phyloP scores from a whole-genome alignment of 2,797 vertebrate genomes.

The Poecile montanus region DNA sequence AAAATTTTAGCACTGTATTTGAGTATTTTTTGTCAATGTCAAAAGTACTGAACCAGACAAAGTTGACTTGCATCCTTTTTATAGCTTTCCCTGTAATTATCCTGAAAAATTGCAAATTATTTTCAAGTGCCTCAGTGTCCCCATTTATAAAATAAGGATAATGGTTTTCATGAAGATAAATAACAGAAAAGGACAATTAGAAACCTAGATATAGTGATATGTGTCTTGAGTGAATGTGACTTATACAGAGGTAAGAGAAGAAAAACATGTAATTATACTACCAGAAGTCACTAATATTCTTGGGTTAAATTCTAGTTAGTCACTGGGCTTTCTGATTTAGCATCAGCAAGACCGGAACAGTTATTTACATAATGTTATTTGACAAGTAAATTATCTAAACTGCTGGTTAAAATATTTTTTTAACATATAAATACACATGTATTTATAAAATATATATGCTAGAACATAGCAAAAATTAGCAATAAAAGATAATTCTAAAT shows the following conservation, averaged over 20 bases:
- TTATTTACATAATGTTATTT: neutral
- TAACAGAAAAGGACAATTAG: neutral
- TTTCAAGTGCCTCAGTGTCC: neutral
- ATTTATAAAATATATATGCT: neutral
- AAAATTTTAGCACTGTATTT: neutral
- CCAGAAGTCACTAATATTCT: neutral
- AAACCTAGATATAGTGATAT: neutral
- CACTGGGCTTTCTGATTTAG: neutral
- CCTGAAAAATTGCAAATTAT: neutral
- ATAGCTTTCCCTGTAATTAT: neutral
- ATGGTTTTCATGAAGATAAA: neutral
- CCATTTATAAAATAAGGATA: neutral
- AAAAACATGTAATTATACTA: neutral
- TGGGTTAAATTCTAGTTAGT: neutral
- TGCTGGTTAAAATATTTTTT: neutral
- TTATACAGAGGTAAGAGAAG: neutral
- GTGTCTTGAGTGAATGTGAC: neutral
- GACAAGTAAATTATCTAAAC: neutral
- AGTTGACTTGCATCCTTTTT: neutral
- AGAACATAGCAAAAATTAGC: neutral
- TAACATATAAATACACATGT: neutral
- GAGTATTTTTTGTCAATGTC: neutral
- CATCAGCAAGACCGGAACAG: neutral
- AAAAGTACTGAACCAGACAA: neutral
- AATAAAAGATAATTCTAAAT: neutral